A percentile compares a stretch with the other conserved stretches of the same genome.
These are phyloP conservation scores for Gallirallus australis DNA, from an alignment of 2,797 vertebrate genomes.

Conservation along the genomic window DNA sequence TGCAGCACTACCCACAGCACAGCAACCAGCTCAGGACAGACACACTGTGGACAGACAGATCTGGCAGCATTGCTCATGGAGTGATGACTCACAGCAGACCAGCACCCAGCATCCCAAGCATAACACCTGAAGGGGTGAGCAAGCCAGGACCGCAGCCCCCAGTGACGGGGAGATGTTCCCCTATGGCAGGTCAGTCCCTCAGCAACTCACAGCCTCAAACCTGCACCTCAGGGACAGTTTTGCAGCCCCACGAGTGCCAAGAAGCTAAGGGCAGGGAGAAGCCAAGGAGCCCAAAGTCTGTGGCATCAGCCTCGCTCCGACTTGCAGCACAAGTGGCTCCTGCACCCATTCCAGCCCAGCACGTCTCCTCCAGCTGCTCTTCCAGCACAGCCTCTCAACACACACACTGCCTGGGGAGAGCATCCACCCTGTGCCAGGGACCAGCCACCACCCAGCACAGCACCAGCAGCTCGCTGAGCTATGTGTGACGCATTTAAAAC, in stretches of 20 bases:
- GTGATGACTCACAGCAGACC: neutral
- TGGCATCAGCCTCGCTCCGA: neutral
- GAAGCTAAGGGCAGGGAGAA: neutral
- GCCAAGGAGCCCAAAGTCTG: neutral
- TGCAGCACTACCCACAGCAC: rapidly evolving
- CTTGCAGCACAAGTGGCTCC: neutral
- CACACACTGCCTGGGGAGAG: rapidly evolving
- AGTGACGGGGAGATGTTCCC: neutral
- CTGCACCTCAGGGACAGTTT: neutral
- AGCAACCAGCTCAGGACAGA: neutral
- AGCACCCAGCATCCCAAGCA: neutral
- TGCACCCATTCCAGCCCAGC: neutral
- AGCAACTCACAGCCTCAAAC: neutral
- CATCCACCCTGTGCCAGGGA: neutral
- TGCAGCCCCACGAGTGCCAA: neutral
- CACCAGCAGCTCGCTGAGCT: neutral
- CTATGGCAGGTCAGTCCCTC: neutral
- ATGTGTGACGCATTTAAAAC: neutral
- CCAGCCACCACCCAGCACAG: neutral
- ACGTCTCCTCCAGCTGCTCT: rapidly evolving
- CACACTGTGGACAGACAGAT: rapidly evolving
- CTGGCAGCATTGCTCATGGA: too few species aligned
- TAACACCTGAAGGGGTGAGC: neutral
- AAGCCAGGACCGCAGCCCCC: neutral
- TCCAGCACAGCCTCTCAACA: neutral